These are phyloP conservation scores for Microtus ochrogaster DNA, from an alignment of 2,113 vertebrate species.

Conservation along the genomic window DNA sequence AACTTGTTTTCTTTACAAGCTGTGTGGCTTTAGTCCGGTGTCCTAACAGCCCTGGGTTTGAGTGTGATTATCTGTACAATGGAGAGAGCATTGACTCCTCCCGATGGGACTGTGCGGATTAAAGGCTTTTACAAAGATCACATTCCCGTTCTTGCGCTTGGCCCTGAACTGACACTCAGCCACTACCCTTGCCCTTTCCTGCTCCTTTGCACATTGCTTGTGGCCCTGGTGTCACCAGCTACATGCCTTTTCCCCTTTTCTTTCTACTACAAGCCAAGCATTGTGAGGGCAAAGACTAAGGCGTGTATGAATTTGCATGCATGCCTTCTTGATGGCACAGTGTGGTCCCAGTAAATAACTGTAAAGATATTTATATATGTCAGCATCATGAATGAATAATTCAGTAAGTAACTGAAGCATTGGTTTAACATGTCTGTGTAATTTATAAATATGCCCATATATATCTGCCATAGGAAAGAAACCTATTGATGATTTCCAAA, in stretches of 20 bases:
- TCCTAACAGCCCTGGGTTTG: neutral
- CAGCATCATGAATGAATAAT: neutral
- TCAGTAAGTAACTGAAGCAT: conserved; percentile 9
- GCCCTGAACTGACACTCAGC: neutral
- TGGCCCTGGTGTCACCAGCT: neutral
- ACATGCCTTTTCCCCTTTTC: neutral
- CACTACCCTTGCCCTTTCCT: neutral
- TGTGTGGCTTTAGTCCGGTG: neutral
- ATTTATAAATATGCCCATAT: neutral
- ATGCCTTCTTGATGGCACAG: neutral
- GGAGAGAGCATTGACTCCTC: neutral
- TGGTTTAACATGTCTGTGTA: neutral
- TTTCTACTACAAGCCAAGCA: neutral
- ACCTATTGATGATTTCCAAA: neutral
- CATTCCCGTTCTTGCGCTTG: neutral
- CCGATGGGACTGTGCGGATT: neutral
- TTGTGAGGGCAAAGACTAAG: neutral
- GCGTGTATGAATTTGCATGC: neutral
- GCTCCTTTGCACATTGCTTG: neutral
- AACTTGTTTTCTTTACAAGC: neutral
- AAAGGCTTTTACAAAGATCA: neutral
- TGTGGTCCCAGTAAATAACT: neutral
- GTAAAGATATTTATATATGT: neutral
- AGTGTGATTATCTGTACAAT: neutral
- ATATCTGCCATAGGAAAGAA: neutral